Base-by-base conservation (phyloP, 2,888 invertebrate genomes). In the Phaonia tiefii region DNA sequence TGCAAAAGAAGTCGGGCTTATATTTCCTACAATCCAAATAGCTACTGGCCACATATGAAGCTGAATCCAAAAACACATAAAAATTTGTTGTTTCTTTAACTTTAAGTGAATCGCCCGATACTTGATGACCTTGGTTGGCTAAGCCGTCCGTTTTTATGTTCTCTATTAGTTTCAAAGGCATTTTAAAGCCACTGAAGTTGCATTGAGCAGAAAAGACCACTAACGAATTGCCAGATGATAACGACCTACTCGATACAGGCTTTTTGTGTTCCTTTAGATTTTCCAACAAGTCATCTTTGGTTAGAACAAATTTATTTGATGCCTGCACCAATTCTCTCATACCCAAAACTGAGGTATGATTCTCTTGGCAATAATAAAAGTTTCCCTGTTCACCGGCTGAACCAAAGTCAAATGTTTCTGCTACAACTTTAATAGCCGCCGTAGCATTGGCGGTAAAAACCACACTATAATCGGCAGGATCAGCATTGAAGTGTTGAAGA, bases 391-490 rank as follows among this genome's bases (percentile, higher is more conserved):
- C 39, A 0, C 46, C 51, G 8, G 10, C 67, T 76, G 46, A 31
- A 3, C 83, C 83, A 88, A 95, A 96, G 80, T 92, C 88, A 88
- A 99, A 98, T 74, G 93, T 92, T 89, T 99, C 98, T 0, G 95
- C 96, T 0, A 98, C 92, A 60, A 96, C 88, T 92, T 97, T 98
- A 70, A 99, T 89, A 0, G 97, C 93, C 20, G 94, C 95, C 22
- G 99, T 98, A n/a, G 98, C 95, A 46, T 98, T 97, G 0, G 96
- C 94, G n/a, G 98, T 99, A 88, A 99, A 99, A 84, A 99, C 93
- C 0, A 99, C 93, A 77, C 94, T 93, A 90, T 99, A 99, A 65
- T 96, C 95, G 8, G 96, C 93, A 0, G 93, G 90, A 83, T 93
- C 93, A 5, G 97, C 96, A 84, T 96, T 95, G 87, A 99, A 98